A percentile compares a stretch with the other conserved stretches of the same genome.
These are phyloP conservation scores for Chaunax sp. DNA, from an alignment of 2,797 vertebrate species.

Conservation along the genomic window DNA sequence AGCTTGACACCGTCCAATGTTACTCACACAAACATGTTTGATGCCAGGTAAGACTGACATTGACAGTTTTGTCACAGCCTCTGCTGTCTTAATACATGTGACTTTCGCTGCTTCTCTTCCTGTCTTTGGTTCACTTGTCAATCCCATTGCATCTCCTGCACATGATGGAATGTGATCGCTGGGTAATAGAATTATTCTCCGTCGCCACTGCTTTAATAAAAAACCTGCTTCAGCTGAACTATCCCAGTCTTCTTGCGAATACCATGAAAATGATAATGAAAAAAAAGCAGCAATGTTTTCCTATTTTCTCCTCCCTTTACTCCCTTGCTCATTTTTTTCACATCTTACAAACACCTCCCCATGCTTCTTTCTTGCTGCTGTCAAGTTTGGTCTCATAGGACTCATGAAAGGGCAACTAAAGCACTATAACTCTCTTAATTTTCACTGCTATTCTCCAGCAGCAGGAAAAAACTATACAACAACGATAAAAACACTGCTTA, in stretches of 20 bases:
- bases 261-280: slow-evolving; percentile 33
- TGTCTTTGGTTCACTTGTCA: slow-evolving; percentile 61
- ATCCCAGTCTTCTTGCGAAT: slow-evolving; percentile 28
- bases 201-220: slow-evolving; percentile 65
- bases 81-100: slow-evolving; percentile 49
- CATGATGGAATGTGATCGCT: slow-evolving; percentile 48
- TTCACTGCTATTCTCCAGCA: slow-evolving; percentile 53
- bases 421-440: slow-evolving; percentile 69
- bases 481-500: slow-evolving; percentile 57
- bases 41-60: slow-evolving; percentile 46
- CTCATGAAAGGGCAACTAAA: slow-evolving; percentile 74
- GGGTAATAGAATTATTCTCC: slow-evolving; percentile 58
- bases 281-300: slow-evolving; percentile 31
- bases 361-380: slow-evolving; percentile 47
- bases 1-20: too few species aligned
- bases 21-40: slow-evolving; percentile 33
- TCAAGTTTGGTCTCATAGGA: slow-evolving; percentile 73
- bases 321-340: slow-evolving; percentile 42
- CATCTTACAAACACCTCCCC: slow-evolving; percentile 56
- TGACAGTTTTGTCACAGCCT: slow-evolving; percentile 64
- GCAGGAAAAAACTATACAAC: slow-evolving; percentile 48
- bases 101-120: slow-evolving; percentile 37
- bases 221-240: slow-evolving; percentile 49
- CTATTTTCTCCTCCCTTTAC: slow-evolving; percentile 34
- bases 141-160: slow-evolving; percentile 31